These are phyloP conservation scores for Mohoua ochrocephala DNA, from an alignment of 2,113 vertebrate genomes.

Conservation along the genomic window DNA sequence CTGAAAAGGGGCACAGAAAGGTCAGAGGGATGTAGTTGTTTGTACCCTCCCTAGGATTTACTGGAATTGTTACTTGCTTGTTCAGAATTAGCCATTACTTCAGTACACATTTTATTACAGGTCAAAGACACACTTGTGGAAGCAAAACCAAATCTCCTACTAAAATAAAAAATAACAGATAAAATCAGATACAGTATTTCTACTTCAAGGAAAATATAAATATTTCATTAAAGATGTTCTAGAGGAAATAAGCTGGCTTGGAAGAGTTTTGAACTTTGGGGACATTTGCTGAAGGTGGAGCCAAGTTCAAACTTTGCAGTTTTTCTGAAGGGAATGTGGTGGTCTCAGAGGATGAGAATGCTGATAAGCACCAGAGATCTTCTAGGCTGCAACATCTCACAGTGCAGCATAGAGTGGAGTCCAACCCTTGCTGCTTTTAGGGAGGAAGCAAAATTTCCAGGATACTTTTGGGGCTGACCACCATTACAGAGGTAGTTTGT, in stretches of 20 bases:
- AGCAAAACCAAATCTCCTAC: background rate
- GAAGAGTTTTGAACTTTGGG: background rate
- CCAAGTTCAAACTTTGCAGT: background rate
- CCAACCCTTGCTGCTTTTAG: background rate
- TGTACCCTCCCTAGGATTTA: background rate
- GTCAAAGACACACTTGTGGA: background rate
- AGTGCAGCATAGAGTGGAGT: background rate
- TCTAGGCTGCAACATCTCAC: background rate
- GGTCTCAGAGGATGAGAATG: background rate
- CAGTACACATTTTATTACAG: conserved; percentile 19
- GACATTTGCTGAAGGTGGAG: background rate
- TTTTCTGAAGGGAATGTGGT: background rate
- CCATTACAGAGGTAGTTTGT: background rate
- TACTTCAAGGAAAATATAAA: background rate
- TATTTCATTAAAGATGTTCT: background rate
- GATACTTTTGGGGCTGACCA: background rate
- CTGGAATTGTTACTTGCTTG: background rate
- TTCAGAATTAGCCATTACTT: conserved; percentile 1
- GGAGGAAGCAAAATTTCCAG: background rate
- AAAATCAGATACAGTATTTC: background rate
- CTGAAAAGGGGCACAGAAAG: background rate
- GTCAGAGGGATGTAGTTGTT: background rate
- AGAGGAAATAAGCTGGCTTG: background rate
- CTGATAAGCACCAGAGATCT: background rate
- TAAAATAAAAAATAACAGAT: conserved; percentile 22